Conservation (phyloP, 2,113 vertebrate genomes). For the Chauna torquata region DNA sequence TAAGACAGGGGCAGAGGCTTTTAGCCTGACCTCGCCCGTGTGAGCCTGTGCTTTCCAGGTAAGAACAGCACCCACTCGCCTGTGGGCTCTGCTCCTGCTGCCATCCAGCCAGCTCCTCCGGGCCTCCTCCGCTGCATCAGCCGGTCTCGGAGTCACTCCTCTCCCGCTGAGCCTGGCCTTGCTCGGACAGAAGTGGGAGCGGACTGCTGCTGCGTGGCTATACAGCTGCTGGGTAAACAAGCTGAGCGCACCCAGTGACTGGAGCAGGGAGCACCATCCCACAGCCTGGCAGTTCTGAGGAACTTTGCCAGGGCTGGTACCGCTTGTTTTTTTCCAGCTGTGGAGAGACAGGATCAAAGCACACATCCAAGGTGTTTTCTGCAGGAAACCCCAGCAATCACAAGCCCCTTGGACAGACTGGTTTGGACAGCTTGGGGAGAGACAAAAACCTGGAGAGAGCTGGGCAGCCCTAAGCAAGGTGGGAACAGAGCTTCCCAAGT, state of each 20-base stretch:
- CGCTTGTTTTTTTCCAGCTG: not conserved
- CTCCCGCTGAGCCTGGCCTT: not conserved
- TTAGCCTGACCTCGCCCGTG: not conserved
- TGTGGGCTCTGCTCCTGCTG: fast-evolving
- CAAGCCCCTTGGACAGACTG: not conserved
- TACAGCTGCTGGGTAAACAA: not conserved
- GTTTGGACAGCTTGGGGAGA: not conserved
- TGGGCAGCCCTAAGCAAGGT: not conserved
- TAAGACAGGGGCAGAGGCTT: fast-evolving
- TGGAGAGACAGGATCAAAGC: not conserved
- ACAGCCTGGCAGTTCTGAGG: not conserved
- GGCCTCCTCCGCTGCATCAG: not conserved
- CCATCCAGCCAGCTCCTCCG: not conserved
- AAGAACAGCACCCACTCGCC: not conserved
- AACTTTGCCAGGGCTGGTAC: not conserved
- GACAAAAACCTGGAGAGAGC: not conserved
- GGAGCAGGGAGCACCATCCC: not conserved
- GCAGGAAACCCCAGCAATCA: not conserved
- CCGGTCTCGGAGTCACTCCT: not conserved
- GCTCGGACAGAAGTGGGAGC: fast-evolving
- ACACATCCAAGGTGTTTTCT: not conserved
- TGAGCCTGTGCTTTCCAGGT: no score
- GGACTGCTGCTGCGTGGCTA: not conserved
- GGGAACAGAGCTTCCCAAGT: not conserved
- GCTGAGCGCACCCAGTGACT: not conserved